phyloP scores from a whole-genome alignment of 2,888 invertebrate genomes.

The Eretmocerus hayati region DNA sequence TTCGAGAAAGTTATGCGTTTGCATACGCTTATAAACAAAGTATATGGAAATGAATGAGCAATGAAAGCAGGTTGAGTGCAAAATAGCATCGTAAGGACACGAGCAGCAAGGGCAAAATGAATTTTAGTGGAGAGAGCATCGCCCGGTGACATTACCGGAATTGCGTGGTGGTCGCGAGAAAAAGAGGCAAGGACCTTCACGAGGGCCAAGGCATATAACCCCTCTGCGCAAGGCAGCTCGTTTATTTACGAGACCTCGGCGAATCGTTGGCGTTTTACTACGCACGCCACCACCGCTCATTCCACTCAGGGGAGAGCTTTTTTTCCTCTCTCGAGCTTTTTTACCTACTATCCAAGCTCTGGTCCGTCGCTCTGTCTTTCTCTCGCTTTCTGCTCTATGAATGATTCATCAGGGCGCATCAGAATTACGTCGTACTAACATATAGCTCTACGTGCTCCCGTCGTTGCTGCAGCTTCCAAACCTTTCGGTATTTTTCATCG shows the following conservation, averaged over 20 bases:
- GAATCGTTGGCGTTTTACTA: constrained; percentile 20
- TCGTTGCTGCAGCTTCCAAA: no score
- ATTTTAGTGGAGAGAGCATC: constrained; percentile 6
- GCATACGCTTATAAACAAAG: constrained; percentile 10
- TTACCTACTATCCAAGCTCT: constrained; percentile 6
- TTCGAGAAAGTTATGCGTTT: no score
- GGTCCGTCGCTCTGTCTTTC: constrained; percentile 2
- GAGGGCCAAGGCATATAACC: no score
- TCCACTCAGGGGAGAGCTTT: constrained; percentile 13
- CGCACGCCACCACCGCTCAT: constrained; percentile 7
- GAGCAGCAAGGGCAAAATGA: neutral
- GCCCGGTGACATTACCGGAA: constrained; percentile 18
- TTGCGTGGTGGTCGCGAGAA: constrained; percentile 5
- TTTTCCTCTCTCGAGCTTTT: neutral
- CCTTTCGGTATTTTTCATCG: no score
- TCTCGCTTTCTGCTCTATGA: constrained; percentile 6
- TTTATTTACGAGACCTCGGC: constrained; percentile 18
- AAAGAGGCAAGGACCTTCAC: constrained; percentile 2
- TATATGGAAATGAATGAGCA: constrained; percentile 7
- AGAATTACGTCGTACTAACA: no score
- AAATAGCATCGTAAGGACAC: neutral
- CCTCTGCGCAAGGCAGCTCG: no score
- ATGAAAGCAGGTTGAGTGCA: constrained; percentile 1
- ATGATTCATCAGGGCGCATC: constrained; percentile 12
- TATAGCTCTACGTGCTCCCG: no score